These are phyloP conservation scores for Neodiprion virginianus DNA, from an alignment of 1,140 invertebrate species.

Conservation along the genomic window DNA sequence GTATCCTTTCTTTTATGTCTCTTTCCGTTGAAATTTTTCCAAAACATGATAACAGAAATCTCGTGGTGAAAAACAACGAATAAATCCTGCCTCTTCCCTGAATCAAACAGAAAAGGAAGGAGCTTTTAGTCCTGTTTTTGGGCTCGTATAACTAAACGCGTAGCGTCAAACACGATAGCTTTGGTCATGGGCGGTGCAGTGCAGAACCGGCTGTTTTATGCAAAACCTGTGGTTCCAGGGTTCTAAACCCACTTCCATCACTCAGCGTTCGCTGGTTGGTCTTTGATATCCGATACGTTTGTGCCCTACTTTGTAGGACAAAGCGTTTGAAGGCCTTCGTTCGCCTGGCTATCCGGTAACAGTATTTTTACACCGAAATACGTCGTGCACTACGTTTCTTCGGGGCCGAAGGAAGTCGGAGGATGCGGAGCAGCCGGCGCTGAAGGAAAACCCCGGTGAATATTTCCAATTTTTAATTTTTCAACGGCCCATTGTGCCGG, in stretches of 20 bases:
- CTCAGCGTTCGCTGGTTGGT: conserved; percentile 29
- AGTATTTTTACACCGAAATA: conserved; percentile 47
- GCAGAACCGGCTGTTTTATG: conserved; percentile 30
- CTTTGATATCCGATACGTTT: conserved; percentile 54
- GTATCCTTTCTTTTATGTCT: too few relatives aligned
- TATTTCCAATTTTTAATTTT: not conserved
- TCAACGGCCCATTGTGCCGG: too few relatives aligned
- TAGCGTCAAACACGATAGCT: not conserved
- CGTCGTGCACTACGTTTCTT: too few relatives aligned
- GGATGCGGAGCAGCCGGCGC: not conserved
- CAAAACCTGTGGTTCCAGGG: conserved; percentile 20
- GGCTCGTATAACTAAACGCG: not conserved
- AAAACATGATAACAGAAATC: too few relatives aligned
- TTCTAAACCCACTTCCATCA: conserved; percentile 33
- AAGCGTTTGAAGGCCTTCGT: conserved; percentile 40
- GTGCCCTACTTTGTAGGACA: conserved; percentile 35
- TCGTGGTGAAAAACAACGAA: too few relatives aligned
- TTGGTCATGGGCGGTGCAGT: not conserved
- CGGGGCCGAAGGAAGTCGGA: too few relatives aligned
- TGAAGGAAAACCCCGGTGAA: not conserved
- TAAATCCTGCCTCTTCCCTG: too few relatives aligned
- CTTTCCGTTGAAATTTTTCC: too few relatives aligned
- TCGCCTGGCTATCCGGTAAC: conserved; percentile 37
- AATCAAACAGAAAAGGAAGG: too few relatives aligned
- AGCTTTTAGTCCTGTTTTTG: not conserved